Percentiles rank a stretch among this genome's conserved stretches.
Evolutionary conservation across 2,113 vertebrate species (phyloP).

Genomic region (Pristiophorus japonicus): DNA sequence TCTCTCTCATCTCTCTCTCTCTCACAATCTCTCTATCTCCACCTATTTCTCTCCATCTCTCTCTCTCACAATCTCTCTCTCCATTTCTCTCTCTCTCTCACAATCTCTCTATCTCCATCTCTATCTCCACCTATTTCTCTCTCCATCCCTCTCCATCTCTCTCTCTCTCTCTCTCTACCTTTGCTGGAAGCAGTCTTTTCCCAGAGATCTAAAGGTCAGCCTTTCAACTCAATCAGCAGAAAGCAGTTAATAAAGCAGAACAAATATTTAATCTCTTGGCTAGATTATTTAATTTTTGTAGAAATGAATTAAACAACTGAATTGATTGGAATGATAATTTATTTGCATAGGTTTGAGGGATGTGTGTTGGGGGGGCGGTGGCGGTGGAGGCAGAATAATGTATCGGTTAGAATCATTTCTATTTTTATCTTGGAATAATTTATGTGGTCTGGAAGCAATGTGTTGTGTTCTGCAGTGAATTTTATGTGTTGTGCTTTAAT

Average conservation of each 20-base stretch:
- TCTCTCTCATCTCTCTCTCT: too few species aligned
- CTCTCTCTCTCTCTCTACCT: neutral
- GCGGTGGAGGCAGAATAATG: neutral
- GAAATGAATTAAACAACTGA: neutral
- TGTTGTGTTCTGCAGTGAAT: too few species aligned
- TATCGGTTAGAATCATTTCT: neutral
- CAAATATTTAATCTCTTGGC: neutral
- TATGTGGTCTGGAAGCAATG: neutral
- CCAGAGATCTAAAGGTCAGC: neutral
- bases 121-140: too few species aligned
- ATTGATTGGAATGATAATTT: neutral
- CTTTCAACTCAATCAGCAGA: neutral
- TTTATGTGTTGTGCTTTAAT: neutral
- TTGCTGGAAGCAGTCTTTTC: neutral
- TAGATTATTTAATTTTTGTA: neutral
- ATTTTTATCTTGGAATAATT: neutral
- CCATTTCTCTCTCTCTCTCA: too few species aligned
- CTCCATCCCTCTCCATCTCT: neutral
- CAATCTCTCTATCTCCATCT: too few species aligned
- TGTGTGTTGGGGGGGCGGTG: neutral
- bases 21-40: too few species aligned
- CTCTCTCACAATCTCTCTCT: too few species aligned
- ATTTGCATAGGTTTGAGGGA: neutral
- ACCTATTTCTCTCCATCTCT: too few species aligned
- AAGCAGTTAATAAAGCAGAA: neutral